A percentile compares a stretch with the other conserved stretches of the same genome.
Conservation (phyloP, 2,797 vertebrate genomes). For the Salarias fasciatus region DNA sequence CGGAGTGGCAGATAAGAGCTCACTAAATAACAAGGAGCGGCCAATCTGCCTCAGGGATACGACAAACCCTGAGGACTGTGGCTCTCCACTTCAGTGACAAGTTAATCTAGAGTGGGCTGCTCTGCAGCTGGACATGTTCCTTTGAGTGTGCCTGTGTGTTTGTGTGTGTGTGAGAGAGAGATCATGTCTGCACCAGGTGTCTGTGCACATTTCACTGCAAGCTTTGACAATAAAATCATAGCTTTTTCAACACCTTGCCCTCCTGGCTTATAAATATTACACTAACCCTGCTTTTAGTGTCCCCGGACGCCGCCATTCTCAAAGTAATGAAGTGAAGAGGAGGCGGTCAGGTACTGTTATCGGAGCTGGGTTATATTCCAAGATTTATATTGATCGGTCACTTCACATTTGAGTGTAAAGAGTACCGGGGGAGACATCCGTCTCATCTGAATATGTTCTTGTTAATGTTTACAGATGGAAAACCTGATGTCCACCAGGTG, state of each 20-base stretch:
- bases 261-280: conserved; percentile 27
- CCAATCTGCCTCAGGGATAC: conserved; percentile 51
- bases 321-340: conserved; percentile 20
- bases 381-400: conserved; percentile 51
- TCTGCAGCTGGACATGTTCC: conserved; percentile 26
- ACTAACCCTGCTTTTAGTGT: conserved; percentile 41
- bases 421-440: conserved; percentile 31
- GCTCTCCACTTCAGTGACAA: conserved; percentile 58
- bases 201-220: conserved; percentile 10
- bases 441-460: conserved; percentile 35
- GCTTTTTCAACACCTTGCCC: conserved; percentile 31
- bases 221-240: conserved; percentile 56
- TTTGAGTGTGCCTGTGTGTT: conserved; percentile 10
- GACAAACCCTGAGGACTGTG: conserved; percentile 47
- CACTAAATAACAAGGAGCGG: conserved; percentile 57
- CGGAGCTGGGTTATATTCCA: conserved; percentile 26
- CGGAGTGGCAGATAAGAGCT: conserved; percentile 61
- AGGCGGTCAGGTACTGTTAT: conserved; percentile 15
- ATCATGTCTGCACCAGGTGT: conserved; percentile 18
- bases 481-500: conserved; percentile 30
- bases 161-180: conserved; percentile 9
- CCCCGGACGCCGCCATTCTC: conserved; percentile 11
- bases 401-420: conserved; percentile 34
- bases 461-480: conserved; percentile 39
- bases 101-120: conserved; percentile 59